Percentiles rank a stretch among this genome's conserved stretches.
Evolutionary conservation across 1,140 invertebrate species (phyloP).

Genomic region (Chironomus striatipennis): DNA sequence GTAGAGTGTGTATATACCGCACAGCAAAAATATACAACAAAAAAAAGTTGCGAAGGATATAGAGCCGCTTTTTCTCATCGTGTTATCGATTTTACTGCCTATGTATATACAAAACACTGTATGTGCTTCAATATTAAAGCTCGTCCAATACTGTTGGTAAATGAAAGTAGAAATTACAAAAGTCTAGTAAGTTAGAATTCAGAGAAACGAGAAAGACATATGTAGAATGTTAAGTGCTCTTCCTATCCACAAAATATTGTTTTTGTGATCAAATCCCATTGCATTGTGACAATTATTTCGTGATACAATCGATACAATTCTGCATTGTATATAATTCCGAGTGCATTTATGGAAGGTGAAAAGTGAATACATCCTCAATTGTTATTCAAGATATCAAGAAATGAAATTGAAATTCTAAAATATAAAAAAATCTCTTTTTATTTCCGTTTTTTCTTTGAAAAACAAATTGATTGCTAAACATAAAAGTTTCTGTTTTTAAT

Average conservation of each 20-base stretch:
- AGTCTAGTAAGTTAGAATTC: neutral
- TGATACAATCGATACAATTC: too few species aligned
- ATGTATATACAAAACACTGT: neutral
- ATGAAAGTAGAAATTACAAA: neutral
- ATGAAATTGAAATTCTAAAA: too few species aligned
- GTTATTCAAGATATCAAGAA: too few species aligned
- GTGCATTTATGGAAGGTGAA: too few species aligned
- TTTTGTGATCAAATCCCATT: too few species aligned
- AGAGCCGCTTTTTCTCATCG: conserved; percentile 6
- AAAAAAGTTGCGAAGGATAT: conserved; percentile 9
- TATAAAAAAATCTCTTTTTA: too few species aligned
- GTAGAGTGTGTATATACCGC: conserved; percentile 6
- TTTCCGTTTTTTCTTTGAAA: too few species aligned
- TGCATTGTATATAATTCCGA: too few species aligned
- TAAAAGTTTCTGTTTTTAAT: too few species aligned
- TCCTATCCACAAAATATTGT: neutral
- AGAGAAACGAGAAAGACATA: neutral
- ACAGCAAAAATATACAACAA: neutral
- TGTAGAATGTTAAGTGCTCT: neutral
- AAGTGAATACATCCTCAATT: too few species aligned
- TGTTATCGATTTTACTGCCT: conserved; percentile 12
- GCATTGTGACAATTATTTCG: too few species aligned
- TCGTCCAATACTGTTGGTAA: neutral
- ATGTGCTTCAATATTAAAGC: neutral
- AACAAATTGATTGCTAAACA: too few species aligned